Evolutionary conservation across 2,888 invertebrate genomes (phyloP), one percentile per base, ranked within the genome.

Genomic region (Helicoverpa assulta): DNA sequence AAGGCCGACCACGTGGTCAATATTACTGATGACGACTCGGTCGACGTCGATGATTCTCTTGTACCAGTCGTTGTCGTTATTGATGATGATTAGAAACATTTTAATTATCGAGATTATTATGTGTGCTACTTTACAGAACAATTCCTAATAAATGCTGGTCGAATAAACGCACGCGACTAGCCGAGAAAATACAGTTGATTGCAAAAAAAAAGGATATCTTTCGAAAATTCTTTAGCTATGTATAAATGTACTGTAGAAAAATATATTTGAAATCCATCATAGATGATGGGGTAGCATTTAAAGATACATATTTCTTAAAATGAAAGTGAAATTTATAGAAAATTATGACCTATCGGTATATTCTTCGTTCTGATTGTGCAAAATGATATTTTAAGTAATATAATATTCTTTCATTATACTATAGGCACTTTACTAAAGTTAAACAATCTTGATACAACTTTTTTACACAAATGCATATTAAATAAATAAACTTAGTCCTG

Each of bases 1-100:
- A 89, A 89, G 0, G 78, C 88, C 37, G 83, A 88, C 1, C 77
- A 81, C 16, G 53, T 71, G 5, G 90, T 93, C 4, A 90, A 93
- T 74, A 92, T 93, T 33, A 67, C 78, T 58, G 92, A 93, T 73
- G 78, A 84, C 51, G 80, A 74, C 26, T 73, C 54, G 0, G 64
- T 76, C n/a, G 67, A 52, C 8, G 51, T 63, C 7, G 65, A 70
- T 12, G 47, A 69, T 16, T n/a, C 70, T 29, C 50, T 29, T 8
- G 21, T 51, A 2, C 75, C 75, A 18, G 21, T 77, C 16, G 40
- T 75, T 8, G 78, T 75, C 7, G 50, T 75, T 37, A 67, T 75
- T 33, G 76, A 76, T 59, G 76, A 76, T 47, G 78, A 76, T 74
- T 73, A 73, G 21, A 68, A 51, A 47, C 12, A 47, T 10, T 12